phyloP scores from a whole-genome alignment of 2,888 invertebrate species.

The Poecilobothrus nobilitatus region DNA sequence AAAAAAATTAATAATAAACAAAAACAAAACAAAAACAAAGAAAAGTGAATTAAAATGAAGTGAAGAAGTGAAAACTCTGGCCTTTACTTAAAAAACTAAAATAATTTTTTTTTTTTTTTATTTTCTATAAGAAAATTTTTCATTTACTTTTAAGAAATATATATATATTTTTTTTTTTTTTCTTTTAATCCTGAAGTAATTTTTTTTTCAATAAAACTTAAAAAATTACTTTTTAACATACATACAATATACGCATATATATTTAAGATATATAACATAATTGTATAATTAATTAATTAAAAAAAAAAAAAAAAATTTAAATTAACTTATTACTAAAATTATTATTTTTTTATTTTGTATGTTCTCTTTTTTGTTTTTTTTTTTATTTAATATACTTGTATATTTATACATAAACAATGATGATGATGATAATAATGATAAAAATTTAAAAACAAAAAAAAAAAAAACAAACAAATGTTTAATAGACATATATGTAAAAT shows the following conservation, averaged over 20 bases:
- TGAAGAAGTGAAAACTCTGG: neutral
- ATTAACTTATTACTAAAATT: neutral
- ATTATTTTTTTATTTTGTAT: neutral
- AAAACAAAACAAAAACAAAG: neutral
- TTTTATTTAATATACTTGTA: neutral
- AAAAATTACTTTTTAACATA: neutral
- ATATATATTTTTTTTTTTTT: too few relatives aligned
- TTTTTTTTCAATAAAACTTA: neutral
- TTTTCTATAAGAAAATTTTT: conserved; percentile 1
- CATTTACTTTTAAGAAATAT: neutral
- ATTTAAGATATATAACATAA: neutral
- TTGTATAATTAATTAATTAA: neutral
- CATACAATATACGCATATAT: neutral
- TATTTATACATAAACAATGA: too few relatives aligned
- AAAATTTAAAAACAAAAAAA: too few relatives aligned
- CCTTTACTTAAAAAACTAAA: neutral
- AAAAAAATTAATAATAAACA: neutral
- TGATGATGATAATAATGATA: too few relatives aligned
- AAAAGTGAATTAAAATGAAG: neutral
- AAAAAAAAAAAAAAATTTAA: neutral
- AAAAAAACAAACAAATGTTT: too few relatives aligned
- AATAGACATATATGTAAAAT: too few relatives aligned
- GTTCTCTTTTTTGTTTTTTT: neutral
- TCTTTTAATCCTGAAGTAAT: neutral
- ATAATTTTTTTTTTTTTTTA: neutral